Evolutionary conservation across 2,888 invertebrate species (phyloP), one percentile per base, ranked within the genome.

Genomic region (Pollenia griseotomentosa): DNA sequence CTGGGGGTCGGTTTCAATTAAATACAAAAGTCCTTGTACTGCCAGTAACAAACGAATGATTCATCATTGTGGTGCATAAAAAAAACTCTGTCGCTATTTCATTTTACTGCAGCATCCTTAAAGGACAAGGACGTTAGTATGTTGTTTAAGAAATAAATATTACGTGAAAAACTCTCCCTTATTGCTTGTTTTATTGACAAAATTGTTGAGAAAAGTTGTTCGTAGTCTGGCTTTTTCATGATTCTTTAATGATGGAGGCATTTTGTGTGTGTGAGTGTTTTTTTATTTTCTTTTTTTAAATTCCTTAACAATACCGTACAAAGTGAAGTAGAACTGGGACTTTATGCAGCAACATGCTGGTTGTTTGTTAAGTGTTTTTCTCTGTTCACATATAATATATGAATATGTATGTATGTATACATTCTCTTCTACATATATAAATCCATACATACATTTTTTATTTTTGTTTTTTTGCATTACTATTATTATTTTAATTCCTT

Each of bases 61-160:
- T 84, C 84, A 84, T 79, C 59, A 11, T 46, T 53, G 42, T 68
- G 66, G 77, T 63, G 61, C 68, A 83, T 70, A 68, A 40, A 83
- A 16, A 33, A 55, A 55, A 65, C 44, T 61, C 46, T 55, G 61
- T 16, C 12, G 19, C 53, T 81, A 23, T 70, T 83, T 75, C 61
- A 75, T 84, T 79, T 73, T 53, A 81, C 40, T 65, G 63, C 73
- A 61, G 11, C 66, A 66, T 59, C 59, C 84, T 61, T 66, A 78
- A 81, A 87, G 77, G 77, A 77, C 87, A 87, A 87, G 87, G 87
- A 87, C 87, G 87, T 87, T 87, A 48, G 61, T 59, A 66, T 74
- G 66, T 83, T 48, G 65, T 57, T 57, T 46, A 65, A 44, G 44
- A 57, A 73, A 14, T 51, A 16, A 48, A 55, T 53, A 66, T 10